Base-by-base conservation (phyloP, 1,140 invertebrate species). In the Bombus waltoni region DNA sequence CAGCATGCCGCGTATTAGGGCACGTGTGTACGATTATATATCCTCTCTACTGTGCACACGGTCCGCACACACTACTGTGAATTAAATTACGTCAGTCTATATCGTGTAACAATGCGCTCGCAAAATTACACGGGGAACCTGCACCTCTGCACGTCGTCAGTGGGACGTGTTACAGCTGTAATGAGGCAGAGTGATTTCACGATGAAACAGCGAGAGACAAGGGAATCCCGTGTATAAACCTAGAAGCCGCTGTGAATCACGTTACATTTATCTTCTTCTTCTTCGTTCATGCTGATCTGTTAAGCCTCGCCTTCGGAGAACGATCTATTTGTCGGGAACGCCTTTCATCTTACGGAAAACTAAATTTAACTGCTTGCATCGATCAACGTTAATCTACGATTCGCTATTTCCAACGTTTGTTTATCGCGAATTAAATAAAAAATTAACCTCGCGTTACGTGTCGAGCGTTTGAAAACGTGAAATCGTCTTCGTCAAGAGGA, bases 11-110 rank as follows among this genome's bases (percentile, higher is more conserved):
- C 89, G 81, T 86, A 90, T 91, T 88, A 89, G 83, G 70, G 87
- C 89, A 91, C 90, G 87, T 85, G 90, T 88, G 87, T 83, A 88
- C 89, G 84, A 88, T 91, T 91, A 85, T 87, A 84, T 88, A 75
- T 86, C 70, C 72, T 79, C 57, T 25, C 65, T 57, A 74, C 57
- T 10, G 77, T 38, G 40, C 85, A 47, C 62, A 70, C 62, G 74
- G 72, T 22, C 47, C 88, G 74, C 74, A 66, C 79, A 88, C 76
- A 88, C 83, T 75, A 80, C 89, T 57, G 77, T 83, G 79, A 91
- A 91, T 91, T 91, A 91, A 91, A 91, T 91, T 91, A 91, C 88
- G 87, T 83, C 85, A 87, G 90, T 89, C 87, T 90, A 87, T 91
- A 91, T 90, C 90, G 85, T 80, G 85, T 91, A 91, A 91, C 90